Evolutionary conservation across 2,113 vertebrate genomes (phyloP), one percentile per base, ranked within the genome.

Genomic region (Actenoides lindsayi): DNA sequence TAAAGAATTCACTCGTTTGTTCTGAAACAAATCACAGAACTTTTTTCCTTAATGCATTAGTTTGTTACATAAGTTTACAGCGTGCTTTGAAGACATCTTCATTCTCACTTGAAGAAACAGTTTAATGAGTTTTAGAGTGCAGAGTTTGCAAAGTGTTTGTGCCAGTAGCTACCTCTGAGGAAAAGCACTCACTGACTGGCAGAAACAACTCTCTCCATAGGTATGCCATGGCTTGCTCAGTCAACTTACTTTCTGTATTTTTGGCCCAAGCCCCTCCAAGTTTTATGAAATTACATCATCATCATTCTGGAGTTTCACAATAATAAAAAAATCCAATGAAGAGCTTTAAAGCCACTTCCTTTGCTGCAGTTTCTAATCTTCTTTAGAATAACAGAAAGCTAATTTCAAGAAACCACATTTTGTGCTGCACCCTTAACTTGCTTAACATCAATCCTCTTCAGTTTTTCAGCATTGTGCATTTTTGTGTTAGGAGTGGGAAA

Each of bases 211-310:
- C n/a, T 53, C 68, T 92, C 64, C 35, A 25, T 5, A 93, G 60
- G 30, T 86, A 56, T 9, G 76, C 48, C 77, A 35, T 0, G 0
- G 35, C 64, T 77, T 93, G 35, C 60, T 83, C 0, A 0, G 46
- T 71, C 51, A 91, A 56, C 48, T 56, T 48, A 35, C 13, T 54
- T 33, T 57, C 46, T 71, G 37, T 46, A 64, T 37, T 86, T 94
- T 74, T 88, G 60, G 81, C 35, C 64, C 62, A 37, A 86, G 67
- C 13, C 23, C 28, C 54, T 71, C 51, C 48, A 75, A 63, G 31
- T 86, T 94, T 94, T 85, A 83, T 12, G 74, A 76, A 91, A 95
- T 87, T 87, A 81, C 79, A 83, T 77, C 74, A 92, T 15, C 35
- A 44, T 42, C 44, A 30, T 81, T 87, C 75, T 86, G 53, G 56